phyloP scores from a whole-genome alignment of 2,797 vertebrate genomes.

The Tarsius wallacei region DNA sequence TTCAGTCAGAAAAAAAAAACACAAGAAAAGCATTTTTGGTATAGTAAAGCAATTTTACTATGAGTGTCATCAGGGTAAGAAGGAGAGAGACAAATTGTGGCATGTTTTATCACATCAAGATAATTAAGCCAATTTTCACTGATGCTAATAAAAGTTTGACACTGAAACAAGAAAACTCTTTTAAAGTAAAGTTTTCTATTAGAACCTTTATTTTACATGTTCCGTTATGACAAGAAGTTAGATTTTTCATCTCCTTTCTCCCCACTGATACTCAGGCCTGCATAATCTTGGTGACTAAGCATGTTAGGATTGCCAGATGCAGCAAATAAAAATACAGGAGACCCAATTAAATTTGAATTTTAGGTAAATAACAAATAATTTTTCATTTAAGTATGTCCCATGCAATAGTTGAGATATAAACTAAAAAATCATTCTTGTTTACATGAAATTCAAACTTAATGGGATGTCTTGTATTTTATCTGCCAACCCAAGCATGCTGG shows the following conservation, averaged over 20 bases:
- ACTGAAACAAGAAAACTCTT: slow-evolving; percentile 46
- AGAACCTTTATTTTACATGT: slow-evolving; percentile 24
- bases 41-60: slow-evolving; percentile 40
- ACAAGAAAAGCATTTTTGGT: slow-evolving; percentile 44
- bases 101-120: slow-evolving; percentile 63
- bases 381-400: not conserved
- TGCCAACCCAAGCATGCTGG: not conserved
- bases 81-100: slow-evolving; percentile 24
- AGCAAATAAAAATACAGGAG: not conserved
- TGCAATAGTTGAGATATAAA: not conserved
- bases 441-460: slow-evolving; percentile 25
- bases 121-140: slow-evolving; percentile 72
- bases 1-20: slow-evolving; percentile 6
- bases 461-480: not conserved
- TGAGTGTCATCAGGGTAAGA: not conserved
- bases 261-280: not conserved
- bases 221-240: slow-evolving; percentile 5
- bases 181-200: slow-evolving; percentile 36
- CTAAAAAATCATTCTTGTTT: not conserved
- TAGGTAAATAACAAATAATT: slow-evolving; percentile 40
- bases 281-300: not conserved
- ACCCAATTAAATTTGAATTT: not conserved
- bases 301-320: not conserved
- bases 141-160: slow-evolving; percentile 66
- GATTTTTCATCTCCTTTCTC: not conserved